These are phyloP conservation scores for Platysteira castanea DNA, from an alignment of 2,113 vertebrate species.

Conservation along the genomic window DNA sequence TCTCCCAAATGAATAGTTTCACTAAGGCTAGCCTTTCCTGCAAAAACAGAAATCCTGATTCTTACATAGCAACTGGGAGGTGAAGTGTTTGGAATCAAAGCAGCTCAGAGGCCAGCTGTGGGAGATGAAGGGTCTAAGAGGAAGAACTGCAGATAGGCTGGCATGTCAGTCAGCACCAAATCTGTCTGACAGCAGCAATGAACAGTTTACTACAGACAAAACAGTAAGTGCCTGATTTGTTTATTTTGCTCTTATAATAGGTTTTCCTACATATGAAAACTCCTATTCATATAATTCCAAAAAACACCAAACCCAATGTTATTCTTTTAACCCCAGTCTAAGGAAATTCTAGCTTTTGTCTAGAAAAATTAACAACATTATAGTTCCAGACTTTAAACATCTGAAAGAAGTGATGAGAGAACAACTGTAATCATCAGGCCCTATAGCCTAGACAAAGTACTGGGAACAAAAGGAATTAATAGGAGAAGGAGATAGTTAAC, in stretches of 20 bases:
- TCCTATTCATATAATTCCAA: neutral
- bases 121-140: neutral
- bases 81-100: neutral
- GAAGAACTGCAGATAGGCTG: neutral
- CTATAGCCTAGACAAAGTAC: neutral
- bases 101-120: neutral
- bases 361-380: neutral
- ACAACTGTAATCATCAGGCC: neutral
- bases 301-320: neutral
- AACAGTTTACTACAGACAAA: neutral
- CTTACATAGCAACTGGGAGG: neutral
- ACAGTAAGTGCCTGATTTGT: neutral
- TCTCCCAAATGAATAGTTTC: neutral
- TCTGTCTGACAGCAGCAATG: constrained; percentile 6
- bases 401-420: neutral
- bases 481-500: neutral
- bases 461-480: neutral
- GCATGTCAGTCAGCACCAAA: neutral
- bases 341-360: neutral
- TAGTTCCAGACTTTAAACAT: neutral
- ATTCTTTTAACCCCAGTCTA: neutral
- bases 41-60: neutral
- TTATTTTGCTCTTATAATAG: neutral
- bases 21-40: neutral
- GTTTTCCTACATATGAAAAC: neutral